A percentile compares a stretch with the other conserved stretches of the same genome.
These are phyloP conservation scores for Acanthacorydalis orientalis DNA, from an alignment of 2,888 invertebrate species.

Conservation along the genomic window DNA sequence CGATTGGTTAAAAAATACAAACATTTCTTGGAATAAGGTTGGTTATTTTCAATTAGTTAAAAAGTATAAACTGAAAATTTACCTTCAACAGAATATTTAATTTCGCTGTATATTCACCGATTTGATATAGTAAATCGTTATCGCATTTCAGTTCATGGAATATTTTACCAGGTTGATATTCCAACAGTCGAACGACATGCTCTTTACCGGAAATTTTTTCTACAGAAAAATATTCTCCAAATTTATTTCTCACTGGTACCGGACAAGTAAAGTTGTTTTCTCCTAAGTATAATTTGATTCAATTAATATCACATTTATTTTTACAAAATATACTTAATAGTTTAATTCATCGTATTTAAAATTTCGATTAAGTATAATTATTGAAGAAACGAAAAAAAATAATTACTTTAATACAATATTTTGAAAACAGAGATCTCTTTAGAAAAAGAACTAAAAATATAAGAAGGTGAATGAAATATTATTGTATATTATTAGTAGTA, in stretches of 20 bases:
- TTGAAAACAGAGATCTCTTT: too few species aligned
- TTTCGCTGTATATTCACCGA: conserved; percentile 55
- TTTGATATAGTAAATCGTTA: conserved; percentile 44
- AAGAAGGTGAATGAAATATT: too few species aligned
- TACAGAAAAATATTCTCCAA: conserved; percentile 42
- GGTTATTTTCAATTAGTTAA: too few species aligned
- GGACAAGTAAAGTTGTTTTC: conserved; percentile 48
- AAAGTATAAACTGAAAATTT: conserved; percentile 9
- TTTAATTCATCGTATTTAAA: too few species aligned
- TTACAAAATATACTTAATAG: too few species aligned
- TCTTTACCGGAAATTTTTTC: conserved; percentile 30
- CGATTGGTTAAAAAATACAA: too few species aligned
- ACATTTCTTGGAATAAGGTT: too few species aligned
- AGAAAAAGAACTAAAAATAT: too few species aligned
- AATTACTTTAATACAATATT: too few species aligned
- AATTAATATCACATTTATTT: not conserved
- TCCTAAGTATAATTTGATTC: conserved; percentile 23
- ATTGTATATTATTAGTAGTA: too few species aligned
- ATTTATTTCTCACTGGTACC: conserved; percentile 48
- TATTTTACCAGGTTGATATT: conserved; percentile 57
- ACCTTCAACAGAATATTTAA: conserved; percentile 53
- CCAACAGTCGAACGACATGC: conserved; percentile 58
- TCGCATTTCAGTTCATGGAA: conserved; percentile 43
- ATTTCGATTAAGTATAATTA: too few species aligned
- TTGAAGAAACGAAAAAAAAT: too few species aligned